Conservation (phyloP, 2,888 invertebrate species). For the Diploptera punctata region DNA sequence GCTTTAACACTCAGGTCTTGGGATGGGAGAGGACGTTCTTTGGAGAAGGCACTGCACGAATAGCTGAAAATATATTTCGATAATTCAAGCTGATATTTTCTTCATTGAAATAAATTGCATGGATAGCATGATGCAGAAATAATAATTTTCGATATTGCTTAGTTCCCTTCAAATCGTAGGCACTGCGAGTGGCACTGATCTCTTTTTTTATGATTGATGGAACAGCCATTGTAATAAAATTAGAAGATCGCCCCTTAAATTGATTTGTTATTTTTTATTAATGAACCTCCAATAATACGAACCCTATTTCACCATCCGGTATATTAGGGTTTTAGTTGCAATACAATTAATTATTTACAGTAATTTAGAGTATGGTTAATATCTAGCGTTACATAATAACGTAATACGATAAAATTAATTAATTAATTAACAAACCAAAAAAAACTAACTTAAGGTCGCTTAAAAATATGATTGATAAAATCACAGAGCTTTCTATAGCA, state of each 20-base stretch:
- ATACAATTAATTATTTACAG: too few species aligned
- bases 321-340: too few species aligned
- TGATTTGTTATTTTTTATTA: not conserved
- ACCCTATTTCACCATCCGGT: too few species aligned
- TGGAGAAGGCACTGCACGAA: not conserved
- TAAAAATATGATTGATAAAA: too few species aligned
- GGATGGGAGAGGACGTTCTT: not conserved
- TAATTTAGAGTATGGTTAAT: too few species aligned
- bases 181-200: not conserved
- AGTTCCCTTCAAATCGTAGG: not conserved
- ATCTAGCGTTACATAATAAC: too few species aligned
- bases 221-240: not conserved
- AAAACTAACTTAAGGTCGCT: too few species aligned
- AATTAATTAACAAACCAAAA: too few species aligned
- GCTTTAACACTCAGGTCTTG: too few species aligned
- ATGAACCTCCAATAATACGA: too few species aligned
- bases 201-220: not conserved
- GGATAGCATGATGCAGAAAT: not conserved
- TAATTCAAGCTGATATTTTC: not conserved
- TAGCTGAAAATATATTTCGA: not conserved
- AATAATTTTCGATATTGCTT: not conserved
- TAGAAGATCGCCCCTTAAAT: not conserved
- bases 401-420: too few species aligned
- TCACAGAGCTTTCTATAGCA: too few species aligned
- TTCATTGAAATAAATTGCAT: not conserved